Evolutionary conservation across 2,888 invertebrate species (phyloP), one percentile per base, ranked within the genome.

Genomic region (Metopia argyrocephala): DNA sequence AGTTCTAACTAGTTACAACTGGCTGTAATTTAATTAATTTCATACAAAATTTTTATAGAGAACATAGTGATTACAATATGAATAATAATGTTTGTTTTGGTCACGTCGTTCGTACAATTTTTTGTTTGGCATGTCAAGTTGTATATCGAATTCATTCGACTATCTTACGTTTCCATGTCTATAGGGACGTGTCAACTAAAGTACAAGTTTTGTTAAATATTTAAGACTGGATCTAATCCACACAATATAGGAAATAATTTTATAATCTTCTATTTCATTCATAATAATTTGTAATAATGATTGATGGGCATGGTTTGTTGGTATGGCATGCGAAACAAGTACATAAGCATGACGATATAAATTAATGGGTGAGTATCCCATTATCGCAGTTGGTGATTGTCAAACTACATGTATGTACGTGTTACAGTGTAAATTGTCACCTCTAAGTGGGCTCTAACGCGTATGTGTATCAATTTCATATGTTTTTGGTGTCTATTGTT

Each of bases 281-380:
- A 76, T 73, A 68, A 75, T 78, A 75, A 76, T 78, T 82, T 82
- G 66, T 71, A 59, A 71, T 69, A 78, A 73, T 78, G 78, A 82
- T 82, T 78, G 78, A 78, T 78, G 78, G 75, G 25, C 57, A 71
- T 71, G 68, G 61, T 20, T 18, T 28, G 27, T 21, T 20, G 57
- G 20, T 21, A 25, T 48, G 48, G 18, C 50, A 15, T 12, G 5
- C n/a, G 2, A 50, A 48, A 6, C 18, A 28, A 2, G 27, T 23
- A 23, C 64, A 20, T 18, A 27, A 48, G 52, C 50, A 65, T 31
- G 45, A n/a, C n/a, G n/a, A n/a, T n/a, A n/a, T n/a, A n/a, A n/a
- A n/a, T n/a, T 18, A 18, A 61, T 20, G 50, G 64, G 21, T 12
- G 28, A 38, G 38, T 38, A 38, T 38, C 12, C 38, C 38, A 38